Conservation (phyloP, 2,113 vertebrate genomes). For the Labeo rohita region DNA sequence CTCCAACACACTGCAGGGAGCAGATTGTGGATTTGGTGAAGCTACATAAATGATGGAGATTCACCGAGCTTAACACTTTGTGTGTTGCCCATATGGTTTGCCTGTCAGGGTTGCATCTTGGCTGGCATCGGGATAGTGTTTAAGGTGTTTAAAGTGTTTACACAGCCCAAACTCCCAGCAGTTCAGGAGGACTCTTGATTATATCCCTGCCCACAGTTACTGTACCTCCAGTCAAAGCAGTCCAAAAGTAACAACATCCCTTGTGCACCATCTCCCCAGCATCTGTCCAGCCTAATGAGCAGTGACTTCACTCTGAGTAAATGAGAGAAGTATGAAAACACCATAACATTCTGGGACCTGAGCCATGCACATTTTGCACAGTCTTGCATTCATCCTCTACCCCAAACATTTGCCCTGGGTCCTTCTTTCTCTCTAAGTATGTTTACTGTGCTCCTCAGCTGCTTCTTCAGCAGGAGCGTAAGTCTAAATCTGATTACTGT, state of each 20-base stretch:
- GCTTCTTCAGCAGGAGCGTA: conserved; percentile 16
- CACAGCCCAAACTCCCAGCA: neutral
- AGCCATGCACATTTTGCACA: neutral
- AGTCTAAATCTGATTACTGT: conserved; percentile 44
- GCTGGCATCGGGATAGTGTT: neutral
- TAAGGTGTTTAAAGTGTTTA: conserved; percentile 13
- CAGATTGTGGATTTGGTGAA: neutral
- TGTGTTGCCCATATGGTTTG: neutral
- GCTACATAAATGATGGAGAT: neutral
- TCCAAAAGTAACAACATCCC: conserved; percentile 19
- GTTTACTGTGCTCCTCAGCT: neutral
- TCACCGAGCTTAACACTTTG: neutral
- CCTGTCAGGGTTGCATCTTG: neutral
- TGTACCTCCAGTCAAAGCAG: conserved; percentile 1
- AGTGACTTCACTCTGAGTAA: neutral
- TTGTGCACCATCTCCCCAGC: neutral
- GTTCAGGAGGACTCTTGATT: conserved; percentile 5
- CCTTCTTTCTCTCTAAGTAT: neutral
- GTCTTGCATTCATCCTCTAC: too few species aligned
- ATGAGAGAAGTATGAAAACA: neutral
- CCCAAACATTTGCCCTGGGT: neutral
- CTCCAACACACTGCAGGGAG: neutral
- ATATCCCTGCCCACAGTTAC: conserved; percentile 12
- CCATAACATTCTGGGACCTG: conserved; percentile 18
- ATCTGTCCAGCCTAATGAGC: conserved; percentile 28